These are phyloP conservation scores for Liopterus haemorrhoidalis DNA, from an alignment of 2,888 invertebrate genomes.

Conservation along the genomic window DNA sequence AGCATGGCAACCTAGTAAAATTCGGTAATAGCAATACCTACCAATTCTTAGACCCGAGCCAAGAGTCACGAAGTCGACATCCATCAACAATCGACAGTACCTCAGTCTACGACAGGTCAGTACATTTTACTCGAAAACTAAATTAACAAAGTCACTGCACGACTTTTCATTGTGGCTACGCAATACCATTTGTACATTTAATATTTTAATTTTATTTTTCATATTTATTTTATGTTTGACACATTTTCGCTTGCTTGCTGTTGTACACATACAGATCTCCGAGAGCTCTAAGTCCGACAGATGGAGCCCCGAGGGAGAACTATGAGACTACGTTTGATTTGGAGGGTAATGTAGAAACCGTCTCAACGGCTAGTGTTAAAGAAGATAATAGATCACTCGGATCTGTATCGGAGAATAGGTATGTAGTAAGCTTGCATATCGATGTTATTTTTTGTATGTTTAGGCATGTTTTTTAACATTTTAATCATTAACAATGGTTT, in stretches of 20 bases:
- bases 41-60: slow-evolving; percentile 76
- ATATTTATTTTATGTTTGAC: slow-evolving; percentile 2
- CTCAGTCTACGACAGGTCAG: slow-evolving; percentile 77
- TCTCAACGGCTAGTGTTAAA: slow-evolving; percentile 78
- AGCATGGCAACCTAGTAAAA: slow-evolving; percentile 79
- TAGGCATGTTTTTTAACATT: background rate
- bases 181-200: background rate
- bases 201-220: slow-evolving; percentile 3
- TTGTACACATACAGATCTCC: slow-evolving; percentile 40
- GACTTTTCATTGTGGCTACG: background rate
- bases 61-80: slow-evolving; percentile 72
- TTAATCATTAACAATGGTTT: too few relatives aligned
- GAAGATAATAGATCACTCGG: slow-evolving; percentile 56
- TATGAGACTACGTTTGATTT: slow-evolving; percentile 83
- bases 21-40: slow-evolving; percentile 83
- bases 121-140: too few relatives aligned
- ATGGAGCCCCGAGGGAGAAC: slow-evolving; percentile 62
- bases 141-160: too few relatives aligned
- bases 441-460: slow-evolving; percentile 2
- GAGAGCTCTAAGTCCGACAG: slow-evolving; percentile 44
- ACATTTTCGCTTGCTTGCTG: slow-evolving; percentile 25
- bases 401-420: slow-evolving; percentile 77
- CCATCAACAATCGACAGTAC: slow-evolving; percentile 59
- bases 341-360: slow-evolving; percentile 87
- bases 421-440: slow-evolving; percentile 37